Percentiles rank a stretch among this genome's conserved stretches.
Conservation (phyloP, 2,888 invertebrate genomes). For the Ryuthela nishihirai region DNA sequence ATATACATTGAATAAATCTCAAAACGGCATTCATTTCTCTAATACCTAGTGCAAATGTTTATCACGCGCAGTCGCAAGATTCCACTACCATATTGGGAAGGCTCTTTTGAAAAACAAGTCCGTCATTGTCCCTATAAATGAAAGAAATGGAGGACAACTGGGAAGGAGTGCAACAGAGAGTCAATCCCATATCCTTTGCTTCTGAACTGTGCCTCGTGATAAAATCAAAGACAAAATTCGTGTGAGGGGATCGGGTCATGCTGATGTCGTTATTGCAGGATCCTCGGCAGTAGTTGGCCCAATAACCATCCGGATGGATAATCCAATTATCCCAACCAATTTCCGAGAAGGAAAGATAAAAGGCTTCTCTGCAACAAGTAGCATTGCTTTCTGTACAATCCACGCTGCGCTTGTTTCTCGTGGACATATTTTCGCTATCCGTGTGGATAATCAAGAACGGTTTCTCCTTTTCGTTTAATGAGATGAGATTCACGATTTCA, state of each 20-base stretch:
- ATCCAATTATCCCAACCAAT: conserved; percentile 45
- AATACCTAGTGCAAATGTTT: too few relatives aligned
- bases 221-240: neutral
- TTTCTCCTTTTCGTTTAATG: neutral
- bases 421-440: neutral
- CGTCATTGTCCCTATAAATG: conserved; percentile 73
- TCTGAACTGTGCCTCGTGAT: neutral
- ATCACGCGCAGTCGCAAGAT: conserved; percentile 67
- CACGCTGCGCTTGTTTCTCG: neutral
- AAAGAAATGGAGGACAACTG: conserved; percentile 53
- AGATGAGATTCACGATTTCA: neutral
- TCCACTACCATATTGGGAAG: conserved; percentile 86
- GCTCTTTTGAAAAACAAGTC: conserved; percentile 70
- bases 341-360: conserved; percentile 44
- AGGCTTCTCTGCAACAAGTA: conserved; percentile 64
- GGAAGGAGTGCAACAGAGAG: conserved; percentile 1
- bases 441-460: conserved; percentile 4
- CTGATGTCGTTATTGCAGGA: conserved; percentile 59
- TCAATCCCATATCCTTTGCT: neutral
- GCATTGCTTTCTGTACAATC: neutral
- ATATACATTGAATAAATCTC: too few relatives aligned
- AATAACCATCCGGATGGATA: conserved; percentile 43
- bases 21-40: too few relatives aligned
- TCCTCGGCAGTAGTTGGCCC: conserved; percentile 44
- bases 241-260: neutral